phyloP scores from a whole-genome alignment of 2,113 vertebrate species.

The Tylochromis polylepis region DNA sequence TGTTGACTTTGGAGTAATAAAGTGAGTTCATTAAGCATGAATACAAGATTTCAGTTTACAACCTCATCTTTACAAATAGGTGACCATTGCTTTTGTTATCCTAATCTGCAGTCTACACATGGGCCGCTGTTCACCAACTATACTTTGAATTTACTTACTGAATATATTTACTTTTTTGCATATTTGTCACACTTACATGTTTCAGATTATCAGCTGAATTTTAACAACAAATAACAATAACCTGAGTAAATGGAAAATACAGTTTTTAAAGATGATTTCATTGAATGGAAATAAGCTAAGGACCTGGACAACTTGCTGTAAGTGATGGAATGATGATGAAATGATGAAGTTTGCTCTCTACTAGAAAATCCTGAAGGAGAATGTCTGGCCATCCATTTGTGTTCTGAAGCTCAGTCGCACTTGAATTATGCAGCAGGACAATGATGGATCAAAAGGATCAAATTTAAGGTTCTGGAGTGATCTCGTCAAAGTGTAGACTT shows the following conservation, averaged over 20 bases:
- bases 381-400: neutral
- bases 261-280: neutral
- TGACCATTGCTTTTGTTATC: neutral
- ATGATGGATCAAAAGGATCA: neutral
- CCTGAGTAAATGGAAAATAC: fast-evolving
- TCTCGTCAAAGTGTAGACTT: fast-evolving
- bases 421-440: neutral
- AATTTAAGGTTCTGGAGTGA: neutral
- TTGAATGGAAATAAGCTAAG: neutral
- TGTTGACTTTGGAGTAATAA: neutral
- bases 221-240: neutral
- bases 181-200: neutral
- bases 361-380: neutral
- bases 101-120: neutral
- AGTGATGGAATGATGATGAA: neutral
- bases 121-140: neutral
- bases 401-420: neutral
- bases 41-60: neutral
- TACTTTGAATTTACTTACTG: neutral
- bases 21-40: neutral
- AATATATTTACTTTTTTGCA: neutral
- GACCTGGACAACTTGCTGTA: neutral
- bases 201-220: neutral
- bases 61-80: neutral
- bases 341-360: neutral